Percentiles rank a stretch among this genome's conserved stretches.
Conservation (phyloP, 2,888 invertebrate genomes). For the Dasypolia templi region DNA sequence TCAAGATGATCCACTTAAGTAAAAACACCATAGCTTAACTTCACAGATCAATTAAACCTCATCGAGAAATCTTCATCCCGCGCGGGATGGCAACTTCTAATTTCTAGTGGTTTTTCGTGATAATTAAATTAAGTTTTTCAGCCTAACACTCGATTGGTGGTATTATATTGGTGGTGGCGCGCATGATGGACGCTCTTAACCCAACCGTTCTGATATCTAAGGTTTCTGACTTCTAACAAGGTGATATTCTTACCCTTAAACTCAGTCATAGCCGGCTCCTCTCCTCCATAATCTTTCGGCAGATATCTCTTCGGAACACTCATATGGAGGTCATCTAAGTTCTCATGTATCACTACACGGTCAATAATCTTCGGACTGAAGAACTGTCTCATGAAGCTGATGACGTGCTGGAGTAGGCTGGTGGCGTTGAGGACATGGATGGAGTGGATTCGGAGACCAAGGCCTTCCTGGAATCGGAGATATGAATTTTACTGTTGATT, state of each 20-base stretch:
- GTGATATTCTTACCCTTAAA: slow-evolving; percentile 76
- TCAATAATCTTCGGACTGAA: slow-evolving; percentile 83
- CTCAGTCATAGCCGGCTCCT: slow-evolving; percentile 75
- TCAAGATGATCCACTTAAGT: background rate
- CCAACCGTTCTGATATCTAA: background rate
- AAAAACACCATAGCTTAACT: background rate
- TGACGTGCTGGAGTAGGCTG: slow-evolving; percentile 74
- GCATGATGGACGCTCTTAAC: too few species aligned
- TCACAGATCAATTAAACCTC: background rate
- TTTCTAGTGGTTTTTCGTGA: too few species aligned
- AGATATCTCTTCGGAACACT: slow-evolving; percentile 78
- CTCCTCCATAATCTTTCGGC: slow-evolving; percentile 82
- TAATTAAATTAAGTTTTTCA: too few species aligned
- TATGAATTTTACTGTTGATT: background rate
- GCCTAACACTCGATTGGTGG: too few species aligned
- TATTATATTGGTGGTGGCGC: too few species aligned
- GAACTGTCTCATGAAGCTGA: slow-evolving; percentile 81
- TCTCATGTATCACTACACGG: slow-evolving; percentile 78
- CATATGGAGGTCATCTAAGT: slow-evolving; percentile 77
- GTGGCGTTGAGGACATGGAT: slow-evolving; percentile 86
- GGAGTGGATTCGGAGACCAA: slow-evolving; percentile 80
- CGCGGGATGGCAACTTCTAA: too few species aligned
- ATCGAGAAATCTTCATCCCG: too few species aligned
- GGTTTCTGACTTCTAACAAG: background rate
- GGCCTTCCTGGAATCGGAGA: slow-evolving; percentile 84